phyloP scores from a whole-genome alignment of 2,113 vertebrate genomes.

The Menura novaehollandiae region DNA sequence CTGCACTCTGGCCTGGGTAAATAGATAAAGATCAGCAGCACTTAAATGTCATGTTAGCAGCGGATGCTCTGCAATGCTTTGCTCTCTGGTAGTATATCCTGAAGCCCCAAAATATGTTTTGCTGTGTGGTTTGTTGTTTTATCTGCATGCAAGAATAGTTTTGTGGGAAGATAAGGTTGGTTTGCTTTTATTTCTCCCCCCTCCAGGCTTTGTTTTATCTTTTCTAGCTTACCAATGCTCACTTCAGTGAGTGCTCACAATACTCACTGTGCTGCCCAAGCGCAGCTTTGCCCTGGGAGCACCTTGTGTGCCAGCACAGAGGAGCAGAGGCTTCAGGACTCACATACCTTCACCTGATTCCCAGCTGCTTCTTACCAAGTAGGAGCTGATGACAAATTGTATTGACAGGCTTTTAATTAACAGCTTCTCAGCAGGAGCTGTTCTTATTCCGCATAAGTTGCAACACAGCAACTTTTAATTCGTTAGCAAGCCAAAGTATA shows the following conservation, averaged over 20 bases:
- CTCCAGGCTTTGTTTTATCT: rapidly evolving
- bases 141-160: background rate
- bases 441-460: background rate
- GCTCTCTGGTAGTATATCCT: background rate
- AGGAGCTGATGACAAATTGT: background rate
- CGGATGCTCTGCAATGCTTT: background rate
- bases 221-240: background rate
- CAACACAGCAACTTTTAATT: background rate
- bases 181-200: background rate
- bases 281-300: background rate
- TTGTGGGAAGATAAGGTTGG: background rate
- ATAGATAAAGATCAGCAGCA: background rate
- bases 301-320: rapidly evolving
- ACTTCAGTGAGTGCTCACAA: background rate
- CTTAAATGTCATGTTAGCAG: background rate
- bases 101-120: background rate
- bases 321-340: background rate
- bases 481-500: background rate
- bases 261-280: background rate
- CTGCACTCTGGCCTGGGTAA: background rate
- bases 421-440: background rate
- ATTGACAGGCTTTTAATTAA: background rate
- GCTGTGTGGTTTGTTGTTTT: background rate
- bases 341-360: background rate
- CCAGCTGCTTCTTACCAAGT: background rate